phyloP scores from a whole-genome alignment of 2,888 invertebrate genomes.

The Drosophila nigricruria region DNA sequence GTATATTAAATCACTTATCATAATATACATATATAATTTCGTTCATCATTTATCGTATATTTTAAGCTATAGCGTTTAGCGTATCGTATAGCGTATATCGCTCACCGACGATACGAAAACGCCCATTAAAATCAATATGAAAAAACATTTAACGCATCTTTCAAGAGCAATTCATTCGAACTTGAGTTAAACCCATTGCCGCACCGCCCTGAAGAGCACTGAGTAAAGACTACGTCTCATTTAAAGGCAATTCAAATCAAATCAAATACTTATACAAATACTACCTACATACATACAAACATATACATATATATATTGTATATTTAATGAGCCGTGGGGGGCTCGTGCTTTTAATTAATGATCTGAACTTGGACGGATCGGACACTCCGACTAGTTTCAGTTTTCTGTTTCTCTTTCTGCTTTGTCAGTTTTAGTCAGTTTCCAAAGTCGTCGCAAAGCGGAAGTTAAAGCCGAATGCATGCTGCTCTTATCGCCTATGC shows the following conservation, averaged over 20 bases:
- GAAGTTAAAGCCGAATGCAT: conserved; percentile 49
- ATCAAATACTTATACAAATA: conserved; percentile 7
- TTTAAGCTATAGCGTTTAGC: not conserved
- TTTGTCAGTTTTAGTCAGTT: conserved; percentile 18
- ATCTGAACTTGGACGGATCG: conserved; percentile 60
- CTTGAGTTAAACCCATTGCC: conserved; percentile 33
- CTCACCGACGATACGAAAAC: not conserved
- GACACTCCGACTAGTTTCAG: conserved; percentile 53
- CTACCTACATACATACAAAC: not conserved
- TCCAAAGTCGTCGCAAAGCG: conserved; percentile 58
- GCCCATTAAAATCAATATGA: conserved; percentile 5
- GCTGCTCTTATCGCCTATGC: conserved; percentile 41
- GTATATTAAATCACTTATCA: not conserved
- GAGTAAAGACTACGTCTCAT: conserved; percentile 24
- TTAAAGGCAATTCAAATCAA: conserved; percentile 33
- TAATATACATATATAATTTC: not conserved
- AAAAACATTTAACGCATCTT: conserved; percentile 1
- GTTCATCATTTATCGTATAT: not conserved
- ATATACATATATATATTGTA: conserved; percentile 13
- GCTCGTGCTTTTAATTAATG: conserved; percentile 76
- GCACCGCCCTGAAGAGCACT: conserved; percentile 23
- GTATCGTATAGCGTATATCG: not conserved
- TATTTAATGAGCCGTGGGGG: conserved; percentile 66
- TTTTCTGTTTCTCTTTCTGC: conserved; percentile 17
- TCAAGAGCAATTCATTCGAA: conserved; percentile 21